Evolutionary conservation across 2,888 invertebrate genomes (phyloP).

Genomic region (Parnassius mnemosyne): DNA sequence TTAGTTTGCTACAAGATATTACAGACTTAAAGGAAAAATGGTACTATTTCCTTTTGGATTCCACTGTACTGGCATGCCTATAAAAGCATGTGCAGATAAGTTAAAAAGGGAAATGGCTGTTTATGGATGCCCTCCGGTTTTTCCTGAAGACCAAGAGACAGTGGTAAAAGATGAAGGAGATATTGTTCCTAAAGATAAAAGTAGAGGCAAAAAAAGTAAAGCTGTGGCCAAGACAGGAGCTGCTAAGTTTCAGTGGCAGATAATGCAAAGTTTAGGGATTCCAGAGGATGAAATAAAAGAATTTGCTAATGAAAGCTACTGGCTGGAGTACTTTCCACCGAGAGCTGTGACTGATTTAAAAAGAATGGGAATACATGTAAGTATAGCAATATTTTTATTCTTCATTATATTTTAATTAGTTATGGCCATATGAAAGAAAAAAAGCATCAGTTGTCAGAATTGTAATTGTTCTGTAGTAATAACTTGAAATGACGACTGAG

Average conservation of each 20-base stretch:
- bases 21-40: slow-evolving; percentile 94
- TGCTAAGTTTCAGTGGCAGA: slow-evolving; percentile 98
- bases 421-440: no score
- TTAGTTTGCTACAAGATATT: slow-evolving; percentile 94
- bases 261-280: slow-evolving; percentile 96
- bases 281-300: slow-evolving; percentile 93
- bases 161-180: slow-evolving; percentile 76
- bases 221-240: slow-evolving; percentile 93
- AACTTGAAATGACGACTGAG: no score
- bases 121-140: slow-evolving; percentile 95
- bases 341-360: slow-evolving; percentile 92
- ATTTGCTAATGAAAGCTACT: slow-evolving; percentile 94
- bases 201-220: slow-evolving; percentile 97
- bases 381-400: slow-evolving; percentile 36
- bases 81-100: slow-evolving; percentile 99
- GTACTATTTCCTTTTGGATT: slow-evolving; percentile 98
- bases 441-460: no score
- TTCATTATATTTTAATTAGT: no score
- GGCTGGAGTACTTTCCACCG: slow-evolving; percentile 99
- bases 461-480: no score
- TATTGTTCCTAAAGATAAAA: slow-evolving; percentile 82
- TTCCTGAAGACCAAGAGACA: slow-evolving; percentile 84
- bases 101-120: slow-evolving; percentile 94
- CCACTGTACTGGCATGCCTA: slow-evolving; percentile 99
- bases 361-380: slow-evolving; percentile 93